These are phyloP conservation scores for Macrosteles quadrilineatus DNA, from an alignment of 1,140 invertebrate species.

Conservation along the genomic window DNA sequence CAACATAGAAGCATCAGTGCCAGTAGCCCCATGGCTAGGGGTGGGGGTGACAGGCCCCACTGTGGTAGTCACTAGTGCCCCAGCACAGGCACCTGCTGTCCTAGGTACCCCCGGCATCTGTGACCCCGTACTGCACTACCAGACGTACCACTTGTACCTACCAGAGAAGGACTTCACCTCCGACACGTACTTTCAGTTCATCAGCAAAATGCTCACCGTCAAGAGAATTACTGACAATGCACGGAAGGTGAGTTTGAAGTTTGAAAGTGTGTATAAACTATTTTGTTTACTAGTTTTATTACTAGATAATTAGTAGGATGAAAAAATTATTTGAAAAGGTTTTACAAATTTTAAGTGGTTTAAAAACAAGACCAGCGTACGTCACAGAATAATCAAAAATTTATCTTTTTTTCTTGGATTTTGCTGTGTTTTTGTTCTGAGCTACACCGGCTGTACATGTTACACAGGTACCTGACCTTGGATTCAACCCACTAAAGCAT, in stretches of 20 bases:
- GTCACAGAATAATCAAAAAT: too few species aligned
- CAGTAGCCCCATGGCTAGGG: conserved; percentile 64
- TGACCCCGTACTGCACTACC: conserved; percentile 51
- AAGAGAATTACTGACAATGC: conserved; percentile 58
- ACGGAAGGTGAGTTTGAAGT: conserved; percentile 55
- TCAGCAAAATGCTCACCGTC: conserved; percentile 64
- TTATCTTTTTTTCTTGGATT: too few species aligned
- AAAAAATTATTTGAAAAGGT: too few species aligned
- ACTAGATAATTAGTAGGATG: too few species aligned
- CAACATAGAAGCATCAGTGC: conserved; percentile 67
- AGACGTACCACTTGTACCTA: conserved; percentile 66
- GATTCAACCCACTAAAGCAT: conserved; percentile 47
- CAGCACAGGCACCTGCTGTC: conserved; percentile 51
- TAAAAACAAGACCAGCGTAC: too few species aligned
- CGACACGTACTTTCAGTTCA: conserved; percentile 61
- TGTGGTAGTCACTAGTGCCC: conserved; percentile 60
- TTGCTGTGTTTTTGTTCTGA: too few species aligned
- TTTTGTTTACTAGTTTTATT: too few species aligned
- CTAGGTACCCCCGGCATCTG: conserved; percentile 43
- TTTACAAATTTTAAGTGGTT: too few species aligned
- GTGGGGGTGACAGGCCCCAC: conserved; percentile 54
- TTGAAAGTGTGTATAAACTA: too few species aligned
- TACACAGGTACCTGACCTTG: too few species aligned
- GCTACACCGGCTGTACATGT: too few species aligned
- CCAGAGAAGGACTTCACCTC: conserved; percentile 57